Evolutionary conservation across 2,113 vertebrate genomes (phyloP).

Genomic region (Lepus europaeus): DNA sequence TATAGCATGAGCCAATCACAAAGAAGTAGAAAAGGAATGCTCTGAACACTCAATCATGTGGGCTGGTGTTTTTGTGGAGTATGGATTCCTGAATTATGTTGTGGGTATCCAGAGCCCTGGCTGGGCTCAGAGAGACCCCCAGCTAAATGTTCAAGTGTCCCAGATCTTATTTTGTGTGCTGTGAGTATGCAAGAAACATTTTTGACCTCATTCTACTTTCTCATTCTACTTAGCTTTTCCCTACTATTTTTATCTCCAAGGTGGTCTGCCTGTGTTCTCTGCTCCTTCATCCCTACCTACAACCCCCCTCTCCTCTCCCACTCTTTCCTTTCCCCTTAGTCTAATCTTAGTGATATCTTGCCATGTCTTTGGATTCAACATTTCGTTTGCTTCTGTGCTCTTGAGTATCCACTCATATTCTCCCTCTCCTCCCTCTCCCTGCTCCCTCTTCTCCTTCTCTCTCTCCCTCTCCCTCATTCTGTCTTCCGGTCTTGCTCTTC

Average conservation of each 20-base stretch:
- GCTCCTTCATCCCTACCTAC: not conserved
- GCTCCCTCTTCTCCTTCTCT: not conserved
- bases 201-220: not conserved
- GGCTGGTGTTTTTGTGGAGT: not conserved
- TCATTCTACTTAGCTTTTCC: rapidly evolving
- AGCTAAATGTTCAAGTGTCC: not conserved
- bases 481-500: not conserved
- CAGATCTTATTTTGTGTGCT: not conserved
- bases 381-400: too few relatives aligned
- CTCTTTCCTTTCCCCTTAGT: not conserved
- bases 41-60: not conserved
- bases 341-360: not conserved
- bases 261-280: not conserved
- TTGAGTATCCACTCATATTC: not conserved
- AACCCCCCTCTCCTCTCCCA: not conserved
- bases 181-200: rapidly evolving
- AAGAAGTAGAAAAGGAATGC: not conserved
- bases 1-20: not conserved
- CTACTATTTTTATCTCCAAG: rapidly evolving
- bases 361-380: too few relatives aligned
- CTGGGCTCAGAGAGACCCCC: too few relatives aligned
- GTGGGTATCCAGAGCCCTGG: too few relatives aligned
- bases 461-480: not conserved
- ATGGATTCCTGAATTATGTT: too few relatives aligned
- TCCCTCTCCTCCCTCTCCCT: not conserved